Base-by-base conservation (phyloP, 2,113 vertebrate species). In the Lepisosteus osseus region DNA sequence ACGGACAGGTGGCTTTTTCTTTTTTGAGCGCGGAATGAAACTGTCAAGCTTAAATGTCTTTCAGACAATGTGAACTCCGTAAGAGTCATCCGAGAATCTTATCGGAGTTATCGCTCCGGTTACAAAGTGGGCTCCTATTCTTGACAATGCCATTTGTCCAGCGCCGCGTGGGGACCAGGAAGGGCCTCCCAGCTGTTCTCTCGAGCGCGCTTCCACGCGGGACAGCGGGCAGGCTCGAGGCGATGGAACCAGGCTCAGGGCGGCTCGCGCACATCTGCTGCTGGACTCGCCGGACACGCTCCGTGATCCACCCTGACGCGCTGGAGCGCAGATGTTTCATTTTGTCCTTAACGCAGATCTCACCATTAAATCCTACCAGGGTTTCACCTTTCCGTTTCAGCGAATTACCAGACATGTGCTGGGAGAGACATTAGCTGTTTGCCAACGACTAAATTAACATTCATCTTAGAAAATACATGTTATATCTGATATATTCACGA, bases 171-270 rank as follows among this genome's bases (percentile, higher is more conserved):
- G 76, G 76, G 70, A 44, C 74, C 47, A 51, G 78, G 82, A 71
- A 72, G 78, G 78, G 76, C 69, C 75, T 74, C 78, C 80, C 82
- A 86, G 86, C 87, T 87, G 87, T 79, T 54, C 51, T 71, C 72
- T 66, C 66, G 54, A 8, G 43, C 43, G 45, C 11, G 29, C 65
- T 74, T 67, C 76, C 78, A 66, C 72, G 72, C 74, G 76, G n/a
- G 62, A 65, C 62, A 72, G 44, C 65, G 63, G 65, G 62, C 65
- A 45, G 55, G 71, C 61, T 51, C 43, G 54, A 11, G 29, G 72
- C 43, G 29, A 2, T 47, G 6, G 15, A 55, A 44, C 15, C 44
- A 56, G 29, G 8, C 54, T 11, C 56, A 7, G 42, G 29, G 29
- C 29, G 29, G 15, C 69, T 8, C 43, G n/a, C 59, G n/a, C 15